phyloP scores from a whole-genome alignment of 2,888 invertebrate species.

The Plebejus melissa region DNA sequence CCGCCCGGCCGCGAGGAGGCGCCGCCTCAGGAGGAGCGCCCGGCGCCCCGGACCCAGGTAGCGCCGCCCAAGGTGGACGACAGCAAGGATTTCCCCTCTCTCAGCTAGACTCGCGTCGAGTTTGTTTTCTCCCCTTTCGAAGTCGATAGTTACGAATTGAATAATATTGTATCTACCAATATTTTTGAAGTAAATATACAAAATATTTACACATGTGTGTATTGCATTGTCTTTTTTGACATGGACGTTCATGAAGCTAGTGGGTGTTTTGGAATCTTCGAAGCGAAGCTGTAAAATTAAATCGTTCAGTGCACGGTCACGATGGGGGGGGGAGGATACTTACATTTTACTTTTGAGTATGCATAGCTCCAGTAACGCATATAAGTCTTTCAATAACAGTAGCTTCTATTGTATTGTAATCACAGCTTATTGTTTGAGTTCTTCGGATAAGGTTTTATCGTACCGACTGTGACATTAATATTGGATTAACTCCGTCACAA shows the following conservation, averaged over 20 bases:
- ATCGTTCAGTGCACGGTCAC: constrained; percentile 20
- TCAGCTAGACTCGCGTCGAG: constrained; percentile 83
- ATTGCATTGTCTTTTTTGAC: constrained; percentile 59
- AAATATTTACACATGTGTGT: constrained; percentile 77
- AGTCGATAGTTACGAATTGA: constrained; percentile 73
- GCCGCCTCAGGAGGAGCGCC: constrained; percentile 59
- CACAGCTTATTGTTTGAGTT: constrained; percentile 70
- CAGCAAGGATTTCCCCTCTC: constrained; percentile 96
- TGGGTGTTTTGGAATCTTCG: constrained; percentile 33
- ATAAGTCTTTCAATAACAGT: constrained; percentile 67
- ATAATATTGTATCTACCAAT: constrained; percentile 79
- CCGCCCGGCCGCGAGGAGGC: constrained; percentile 66
- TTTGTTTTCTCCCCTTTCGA: constrained; percentile 67
- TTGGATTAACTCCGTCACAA: constrained; percentile 73
- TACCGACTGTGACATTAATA: constrained; percentile 57
- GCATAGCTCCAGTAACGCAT: constrained; percentile 60
- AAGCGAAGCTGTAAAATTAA: constrained; percentile 22
- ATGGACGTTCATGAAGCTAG: constrained; percentile 46
- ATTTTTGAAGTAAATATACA: constrained; percentile 80
- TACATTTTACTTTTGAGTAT: constrained; percentile 50
- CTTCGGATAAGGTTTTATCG: constrained; percentile 56
- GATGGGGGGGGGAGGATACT: constrained; percentile 28
- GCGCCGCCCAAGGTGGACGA: constrained; percentile 94
- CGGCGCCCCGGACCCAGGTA: constrained; percentile 50
- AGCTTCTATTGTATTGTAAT: constrained; percentile 69